Percentiles rank a stretch among this genome's conserved stretches.
phyloP scores from a whole-genome alignment of 2,888 invertebrate species.

The Cryptus viduatorius region DNA sequence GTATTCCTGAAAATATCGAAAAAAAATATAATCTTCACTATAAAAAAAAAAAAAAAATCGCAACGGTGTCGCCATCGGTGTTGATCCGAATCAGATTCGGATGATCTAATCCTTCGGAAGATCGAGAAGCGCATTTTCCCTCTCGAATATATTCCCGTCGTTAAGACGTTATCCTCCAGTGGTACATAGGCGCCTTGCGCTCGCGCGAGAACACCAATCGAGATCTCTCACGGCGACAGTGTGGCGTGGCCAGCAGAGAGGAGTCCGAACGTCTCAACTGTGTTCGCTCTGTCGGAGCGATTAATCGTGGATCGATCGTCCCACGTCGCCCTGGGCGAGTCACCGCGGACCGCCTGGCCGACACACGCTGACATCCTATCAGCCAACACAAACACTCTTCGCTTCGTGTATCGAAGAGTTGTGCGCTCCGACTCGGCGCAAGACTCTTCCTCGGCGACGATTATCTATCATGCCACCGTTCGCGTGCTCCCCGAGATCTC shows the following conservation, averaged over 20 bases:
- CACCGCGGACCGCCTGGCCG: conserved; percentile 62
- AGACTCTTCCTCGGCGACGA: conserved; percentile 45
- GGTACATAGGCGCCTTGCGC: neutral
- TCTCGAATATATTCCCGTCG: neutral
- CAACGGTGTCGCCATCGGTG: neutral
- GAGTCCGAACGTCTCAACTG: conserved; percentile 65
- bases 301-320: conserved; percentile 68
- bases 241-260: conserved; percentile 38
- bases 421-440: conserved; percentile 30
- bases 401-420: conserved; percentile 33
- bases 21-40: neutral
- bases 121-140: neutral
- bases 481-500: conserved; percentile 33
- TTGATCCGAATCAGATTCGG: neutral
- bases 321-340: conserved; percentile 64
- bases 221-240: conserved; percentile 53
- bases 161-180: neutral
- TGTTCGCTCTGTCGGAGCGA: conserved; percentile 60
- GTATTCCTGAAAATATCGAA: conserved; percentile 83
- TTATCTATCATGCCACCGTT: conserved; percentile 60
- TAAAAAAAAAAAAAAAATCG: neutral
- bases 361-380: conserved; percentile 60
- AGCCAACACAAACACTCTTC: conserved; percentile 9
- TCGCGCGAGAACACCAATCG: conserved; percentile 49
- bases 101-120: neutral